Evolutionary conservation across 2,113 vertebrate species (phyloP).

Genomic region (Acinonyx jubatus): DNA sequence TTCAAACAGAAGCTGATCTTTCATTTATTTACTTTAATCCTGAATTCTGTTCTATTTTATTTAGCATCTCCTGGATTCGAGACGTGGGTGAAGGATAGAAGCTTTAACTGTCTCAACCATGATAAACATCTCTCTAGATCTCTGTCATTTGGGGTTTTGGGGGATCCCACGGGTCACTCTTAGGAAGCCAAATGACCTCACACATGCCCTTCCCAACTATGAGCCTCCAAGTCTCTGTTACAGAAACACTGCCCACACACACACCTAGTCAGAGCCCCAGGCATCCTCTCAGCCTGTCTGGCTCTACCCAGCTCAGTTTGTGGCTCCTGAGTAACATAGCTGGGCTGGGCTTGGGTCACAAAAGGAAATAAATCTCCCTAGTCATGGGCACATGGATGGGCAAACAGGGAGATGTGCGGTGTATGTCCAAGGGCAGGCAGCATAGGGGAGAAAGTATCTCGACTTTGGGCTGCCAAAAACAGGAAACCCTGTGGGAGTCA

Average conservation of each 20-base stretch:
- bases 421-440: background rate
- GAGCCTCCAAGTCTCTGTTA: background rate
- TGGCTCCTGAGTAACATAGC: background rate
- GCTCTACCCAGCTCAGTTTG: background rate
- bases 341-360: background rate
- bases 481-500: rapidly evolving
- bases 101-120: background rate
- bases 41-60: background rate
- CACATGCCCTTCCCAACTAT: too few species aligned
- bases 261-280: background rate
- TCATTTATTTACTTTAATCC: conserved; percentile 25
- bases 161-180: background rate
- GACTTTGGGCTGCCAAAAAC: background rate
- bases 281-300: background rate
- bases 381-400: background rate
- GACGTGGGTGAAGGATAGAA: background rate
- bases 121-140: background rate
- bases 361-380: background rate
- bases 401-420: background rate
- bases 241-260: background rate
- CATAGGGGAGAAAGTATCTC: background rate
- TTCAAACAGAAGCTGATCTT: background rate
- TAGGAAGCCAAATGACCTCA: background rate
- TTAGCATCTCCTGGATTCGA: background rate
- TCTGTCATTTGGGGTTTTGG: background rate